A percentile compares a stretch with the other conserved stretches of the same genome.
phyloP scores from a whole-genome alignment of 2,113 vertebrate genomes.

The Dasypus novemcinctus region DNA sequence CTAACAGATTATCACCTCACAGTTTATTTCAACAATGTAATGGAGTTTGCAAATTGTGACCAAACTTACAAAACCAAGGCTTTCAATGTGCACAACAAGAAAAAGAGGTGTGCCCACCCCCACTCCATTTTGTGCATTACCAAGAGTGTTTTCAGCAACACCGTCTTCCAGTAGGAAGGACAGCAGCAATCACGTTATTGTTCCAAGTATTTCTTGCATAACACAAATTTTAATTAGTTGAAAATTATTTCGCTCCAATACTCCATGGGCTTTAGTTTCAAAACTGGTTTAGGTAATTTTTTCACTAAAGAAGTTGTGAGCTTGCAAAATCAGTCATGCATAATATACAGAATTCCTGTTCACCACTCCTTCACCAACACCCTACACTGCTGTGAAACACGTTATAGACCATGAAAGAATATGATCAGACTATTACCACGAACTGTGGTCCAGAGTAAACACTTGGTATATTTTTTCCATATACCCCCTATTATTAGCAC shows the following conservation, averaged over 20 bases:
- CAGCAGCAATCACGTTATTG: neutral
- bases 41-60: neutral
- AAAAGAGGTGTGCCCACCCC: neutral
- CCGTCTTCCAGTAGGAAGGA: neutral
- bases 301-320: no score
- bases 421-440: no score
- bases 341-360: no score
- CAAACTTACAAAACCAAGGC: neutral
- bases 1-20: slow-evolving; percentile 30
- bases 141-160: neutral
- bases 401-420: no score
- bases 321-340: no score
- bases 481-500: no score
- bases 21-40: neutral
- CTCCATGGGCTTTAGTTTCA: neutral
- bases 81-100: neutral
- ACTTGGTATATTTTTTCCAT: no score
- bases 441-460: no score
- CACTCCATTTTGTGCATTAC: neutral
- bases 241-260: neutral
- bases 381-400: no score
- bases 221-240: neutral
- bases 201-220: neutral
- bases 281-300: neutral
- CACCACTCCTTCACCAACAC: no score